Evolutionary conservation across 2,888 invertebrate species (phyloP), one percentile per base, ranked within the genome.

Genomic region (Heliconius erato): DNA sequence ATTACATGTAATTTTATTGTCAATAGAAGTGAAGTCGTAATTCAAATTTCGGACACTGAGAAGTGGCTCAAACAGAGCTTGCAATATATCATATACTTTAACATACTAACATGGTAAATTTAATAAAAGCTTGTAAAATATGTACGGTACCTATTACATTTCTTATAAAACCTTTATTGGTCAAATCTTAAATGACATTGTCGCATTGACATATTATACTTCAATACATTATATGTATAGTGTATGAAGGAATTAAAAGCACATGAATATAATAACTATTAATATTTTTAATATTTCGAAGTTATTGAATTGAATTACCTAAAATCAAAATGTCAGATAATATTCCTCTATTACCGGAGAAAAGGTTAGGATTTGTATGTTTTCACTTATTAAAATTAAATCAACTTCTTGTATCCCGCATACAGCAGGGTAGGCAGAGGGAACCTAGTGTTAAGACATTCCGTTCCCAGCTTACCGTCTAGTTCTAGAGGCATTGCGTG

Each of bases 311-410:
- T 65, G 11, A 65, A 65, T 65, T 12, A 12, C 26, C 26, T 65
- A 14, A 65, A 9, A 59, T 40, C 11, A 78, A 59, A 65, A 87
- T 87, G 87, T 80, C 83, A 19, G 85, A 87, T 32, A 85, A 84
- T 71, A 79, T 87, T 59, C 86, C 87, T 4, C 74, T 86, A 7
- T 80, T 86, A 72, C 87, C 86, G 12, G 84, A 84, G 12, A 85
- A 85, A 74, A 80, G 82, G 87, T 87, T 69, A 86, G 86, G 14
- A 49, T 49, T 49, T 49, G 44, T 79, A 12, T 65, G 4, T 81
- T 3, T 49, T 35, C 19, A 49, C 76, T 3, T 49, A n/a, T 69
- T 28, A 74, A 23, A 44, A n/a, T 19, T 23, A 23, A 69, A 14
- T 19, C 68, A 28, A 35, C 19, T 35, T 69, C 11, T 40, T 6